Conservation (phyloP, 1,140 invertebrate genomes). For the Brevipalpus yothersi region DNA sequence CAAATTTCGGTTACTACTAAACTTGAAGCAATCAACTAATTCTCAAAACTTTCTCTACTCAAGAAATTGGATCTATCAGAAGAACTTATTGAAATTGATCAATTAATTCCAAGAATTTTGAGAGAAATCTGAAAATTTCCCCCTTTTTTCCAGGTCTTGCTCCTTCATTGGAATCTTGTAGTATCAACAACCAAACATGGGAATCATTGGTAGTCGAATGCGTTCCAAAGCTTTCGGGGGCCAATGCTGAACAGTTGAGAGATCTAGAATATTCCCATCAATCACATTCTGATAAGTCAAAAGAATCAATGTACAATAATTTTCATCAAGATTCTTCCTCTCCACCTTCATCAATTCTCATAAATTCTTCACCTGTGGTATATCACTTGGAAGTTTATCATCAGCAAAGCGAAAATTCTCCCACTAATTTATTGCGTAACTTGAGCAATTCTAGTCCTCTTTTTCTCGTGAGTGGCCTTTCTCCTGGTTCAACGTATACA, state of each 20-base stretch:
- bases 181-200: conserved; percentile 14
- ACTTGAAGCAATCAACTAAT: too few relatives aligned
- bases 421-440: conserved; percentile 4
- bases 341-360: not conserved
- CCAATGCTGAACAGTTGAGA: too few relatives aligned
- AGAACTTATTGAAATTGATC: too few relatives aligned
- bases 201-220: conserved; percentile 39
- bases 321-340: not conserved
- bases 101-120: too few relatives aligned
- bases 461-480: conserved; percentile 10
- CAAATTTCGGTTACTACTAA: too few relatives aligned
- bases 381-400: conserved; percentile 54
- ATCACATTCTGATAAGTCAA: too few relatives aligned
- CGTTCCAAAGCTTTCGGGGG: conserved; percentile 13
- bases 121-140: too few relatives aligned
- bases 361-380: conserved; percentile 13
- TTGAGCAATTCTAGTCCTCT: conserved; percentile 8
- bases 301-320: too few relatives aligned
- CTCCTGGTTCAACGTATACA: conserved; percentile 10
- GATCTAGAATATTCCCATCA: too few relatives aligned
- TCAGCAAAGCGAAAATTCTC: conserved; percentile 6
- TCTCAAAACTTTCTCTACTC: too few relatives aligned
- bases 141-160: conserved; percentile 11
- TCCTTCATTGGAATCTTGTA: conserved; percentile 14
- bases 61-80: too few relatives aligned